Percentiles rank a stretch among this genome's conserved stretches.
phyloP scores from a whole-genome alignment of 2,888 invertebrate genomes.

The Rhingia campestris region DNA sequence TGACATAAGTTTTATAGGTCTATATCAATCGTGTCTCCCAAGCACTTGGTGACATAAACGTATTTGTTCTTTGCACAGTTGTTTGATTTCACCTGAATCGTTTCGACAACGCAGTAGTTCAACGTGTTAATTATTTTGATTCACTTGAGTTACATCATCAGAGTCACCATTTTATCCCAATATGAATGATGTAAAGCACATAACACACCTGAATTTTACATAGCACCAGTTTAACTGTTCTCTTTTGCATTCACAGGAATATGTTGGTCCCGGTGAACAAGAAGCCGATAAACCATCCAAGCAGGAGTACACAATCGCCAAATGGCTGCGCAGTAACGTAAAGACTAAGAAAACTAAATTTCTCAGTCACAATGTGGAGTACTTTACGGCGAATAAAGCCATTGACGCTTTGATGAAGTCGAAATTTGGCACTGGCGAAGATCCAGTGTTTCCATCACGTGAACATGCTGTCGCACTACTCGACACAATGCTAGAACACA shows the following conservation, averaged over 20 bases:
- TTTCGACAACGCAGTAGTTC: not conserved
- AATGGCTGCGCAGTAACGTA: conserved; percentile 96
- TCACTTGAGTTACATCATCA: conserved; percentile 7
- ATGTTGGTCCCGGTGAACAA: conserved; percentile 83
- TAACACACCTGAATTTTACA: not conserved
- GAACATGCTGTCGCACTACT: conserved; percentile 91
- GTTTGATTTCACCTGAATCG: not conserved
- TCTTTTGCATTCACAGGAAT: conserved; percentile 78
- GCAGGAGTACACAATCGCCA: conserved; percentile 96
- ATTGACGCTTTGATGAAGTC: conserved; percentile 96
- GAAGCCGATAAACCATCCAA: conserved; percentile 90
- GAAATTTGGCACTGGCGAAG: conserved; percentile 91
- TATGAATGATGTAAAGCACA: not conserved
- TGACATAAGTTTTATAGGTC: too few relatives aligned
- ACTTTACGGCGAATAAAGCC: conserved; percentile 95
- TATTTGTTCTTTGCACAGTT: conserved; percentile 22
- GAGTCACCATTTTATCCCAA: not conserved
- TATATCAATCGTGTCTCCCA: not conserved
- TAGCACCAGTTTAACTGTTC: not conserved
- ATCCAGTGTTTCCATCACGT: conserved; percentile 90
- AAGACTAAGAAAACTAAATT: conserved; percentile 98
- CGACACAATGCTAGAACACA: conserved; percentile 93
- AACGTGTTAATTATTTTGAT: not conserved
- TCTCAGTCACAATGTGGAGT: conserved; percentile 97
- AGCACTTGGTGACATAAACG: not conserved